Evolutionary conservation across 2,888 invertebrate genomes (phyloP), one percentile per base, ranked within the genome.

Genomic region (Flexamia atlantica): DNA sequence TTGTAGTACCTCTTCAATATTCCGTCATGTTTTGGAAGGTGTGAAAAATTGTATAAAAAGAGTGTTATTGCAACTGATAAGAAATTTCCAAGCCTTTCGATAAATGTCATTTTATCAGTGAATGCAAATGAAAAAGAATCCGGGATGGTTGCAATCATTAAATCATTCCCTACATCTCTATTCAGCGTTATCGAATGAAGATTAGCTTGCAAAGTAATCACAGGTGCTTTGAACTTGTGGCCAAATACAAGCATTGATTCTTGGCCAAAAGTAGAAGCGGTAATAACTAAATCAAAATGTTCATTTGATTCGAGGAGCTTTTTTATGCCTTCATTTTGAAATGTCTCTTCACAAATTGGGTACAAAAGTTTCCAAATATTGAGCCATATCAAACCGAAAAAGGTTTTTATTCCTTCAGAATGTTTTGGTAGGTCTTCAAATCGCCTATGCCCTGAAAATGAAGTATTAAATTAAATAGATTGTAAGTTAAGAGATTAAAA

Each of bases 1-100:
- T 84, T 85, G 60, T 87, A 81, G 68, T 85, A 53, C 14, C 84
- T 82, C 23, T 84, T 84, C 72, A 86, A 84, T 0, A 85, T 28
- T 14, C 57, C 53, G 23, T 85, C 85, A 30, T 86, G 85, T 74
- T 81, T 84, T 0, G 84, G 81, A 68, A 86, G 74, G 40, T 86
- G 85, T 76, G 83, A 86, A 12, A 74, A 20, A 81, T 86, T 79
- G 42, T 46, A 53, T 23, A 23, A 23, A 25, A 64, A 10, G 0
- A 83, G 53, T n/a, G 57, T 53, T 0, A 64, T n/a, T 0, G 36
- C 23, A n/a, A 17, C n/a, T 10, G 60, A 64, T 10, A 64, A 12
- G 28, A 60, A 60, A 25, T 83, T 83, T 17, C 36, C 40, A 1
- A 57, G 9, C 3, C 83, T n/a, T 46, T 83, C 76, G 25, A 23